Percentiles rank a stretch among this genome's conserved stretches.
Evolutionary conservation across 30 jellyfish, hydroid and myxozoan species (phyloP).

Genomic region (Mastigias papua): DNA sequence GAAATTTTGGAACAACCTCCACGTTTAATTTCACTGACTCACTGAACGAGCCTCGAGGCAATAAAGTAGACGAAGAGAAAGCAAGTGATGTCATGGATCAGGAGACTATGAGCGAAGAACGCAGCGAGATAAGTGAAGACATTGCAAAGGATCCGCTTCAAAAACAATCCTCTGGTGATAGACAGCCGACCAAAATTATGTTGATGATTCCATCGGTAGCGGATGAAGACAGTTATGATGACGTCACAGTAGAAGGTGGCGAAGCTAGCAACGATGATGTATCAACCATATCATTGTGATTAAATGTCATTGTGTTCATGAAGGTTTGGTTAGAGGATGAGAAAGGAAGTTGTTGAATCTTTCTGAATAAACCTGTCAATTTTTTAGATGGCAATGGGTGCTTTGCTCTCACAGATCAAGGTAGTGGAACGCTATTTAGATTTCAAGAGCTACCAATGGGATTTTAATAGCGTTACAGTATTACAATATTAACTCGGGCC

Average conservation of each 20-base stretch:
- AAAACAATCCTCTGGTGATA: not conserved
- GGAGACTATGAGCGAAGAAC: not conserved
- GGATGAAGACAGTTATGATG: conserved; percentile 73
- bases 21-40: conserved; percentile 68
- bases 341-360: too few species aligned
- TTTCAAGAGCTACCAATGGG: too few species aligned
- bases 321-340: too few species aligned
- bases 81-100: conserved; percentile 11
- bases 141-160: not conserved
- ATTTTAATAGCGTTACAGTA: too few species aligned
- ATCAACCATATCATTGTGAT: conserved; percentile 40
- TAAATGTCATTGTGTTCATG: too few species aligned
- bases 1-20: conserved; percentile 57
- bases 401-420: too few species aligned
- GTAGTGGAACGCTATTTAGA: too few species aligned
- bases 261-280: conserved; percentile 61
- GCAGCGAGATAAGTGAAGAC: not conserved
- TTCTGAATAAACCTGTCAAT: too few species aligned
- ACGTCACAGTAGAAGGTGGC: conserved; percentile 60
- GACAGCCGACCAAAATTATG: conserved; percentile 59
- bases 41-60: conserved; percentile 31
- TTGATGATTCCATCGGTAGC: conserved; percentile 78
- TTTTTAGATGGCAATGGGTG: too few species aligned
- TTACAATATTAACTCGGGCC: too few species aligned
- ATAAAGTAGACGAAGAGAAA: conserved; percentile 26